Evolutionary conservation across 2,797 vertebrate genomes (phyloP), one percentile per base, ranked within the genome.

Genomic region (Rhinogobio ventralis): DNA sequence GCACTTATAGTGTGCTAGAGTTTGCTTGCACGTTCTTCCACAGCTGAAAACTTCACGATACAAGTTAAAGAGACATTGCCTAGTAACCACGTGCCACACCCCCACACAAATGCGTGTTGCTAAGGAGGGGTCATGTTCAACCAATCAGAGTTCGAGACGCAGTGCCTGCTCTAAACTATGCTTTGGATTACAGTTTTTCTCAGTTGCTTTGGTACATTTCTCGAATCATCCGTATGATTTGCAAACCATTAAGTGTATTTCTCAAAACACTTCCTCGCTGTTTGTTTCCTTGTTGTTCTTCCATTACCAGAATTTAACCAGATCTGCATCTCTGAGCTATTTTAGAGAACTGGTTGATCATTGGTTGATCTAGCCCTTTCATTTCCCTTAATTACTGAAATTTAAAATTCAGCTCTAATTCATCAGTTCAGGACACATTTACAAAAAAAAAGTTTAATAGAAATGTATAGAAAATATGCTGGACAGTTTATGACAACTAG

Each of bases 71-170:
- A 60, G 39, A 28, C 78, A 79, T 88, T 87, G 87, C 92, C 74
- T 92, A 77, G 92, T 91, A 90, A 92, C 93, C 88, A 86, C 66
- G 89, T 87, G 88, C 89, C 90, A 90, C 86, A 45, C 87, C 87
- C 36, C n/a, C 86, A 91, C 91, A 83, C 90, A 81, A 75, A 84
- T 86, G 64, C 85, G 86, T 88, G 94, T 95, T 93, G 92, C 92
- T 92, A 94, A 75, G 93, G 91, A 90, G 91, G 91, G 91, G 91
- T 90, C 88, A 81, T 83, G 60, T 78, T 84, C 72, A 86, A 85
- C 93, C 93, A 93, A 93, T 92, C 85, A 86, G 84, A 3, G 4
- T 13, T 30, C 53, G 33, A 85, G 88, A 84, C 82, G 85, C 85
- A 73, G 45, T n/a, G 8, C 72, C 30, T 36, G 55, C 7, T 51